Conservation (phyloP, 2,113 vertebrate species). For the Grantiella picta region DNA sequence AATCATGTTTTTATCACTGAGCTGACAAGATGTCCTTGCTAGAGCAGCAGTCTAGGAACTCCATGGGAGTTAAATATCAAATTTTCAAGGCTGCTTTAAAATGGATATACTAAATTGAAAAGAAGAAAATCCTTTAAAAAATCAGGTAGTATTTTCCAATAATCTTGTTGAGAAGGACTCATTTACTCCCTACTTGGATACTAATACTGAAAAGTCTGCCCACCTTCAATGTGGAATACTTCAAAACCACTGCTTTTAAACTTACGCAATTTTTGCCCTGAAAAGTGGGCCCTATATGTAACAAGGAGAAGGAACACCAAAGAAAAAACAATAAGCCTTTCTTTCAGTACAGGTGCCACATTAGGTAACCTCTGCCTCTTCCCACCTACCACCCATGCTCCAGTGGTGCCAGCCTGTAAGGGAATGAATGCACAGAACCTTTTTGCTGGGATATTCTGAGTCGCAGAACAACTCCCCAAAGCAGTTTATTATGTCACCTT, state of each 20-base stretch:
- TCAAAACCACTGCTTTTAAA: not conserved
- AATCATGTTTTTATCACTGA: not conserved
- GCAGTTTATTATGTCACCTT: not conserved
- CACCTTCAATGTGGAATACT: not conserved
- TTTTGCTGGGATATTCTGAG: not conserved
- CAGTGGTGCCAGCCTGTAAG: not conserved
- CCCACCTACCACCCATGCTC: not conserved
- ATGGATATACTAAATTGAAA: not conserved
- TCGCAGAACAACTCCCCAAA: not conserved
- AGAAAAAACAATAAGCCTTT: not conserved
- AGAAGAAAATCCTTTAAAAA: not conserved
- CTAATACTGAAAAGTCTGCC: not conserved
- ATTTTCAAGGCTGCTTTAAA: not conserved
- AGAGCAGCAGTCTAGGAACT: not conserved
- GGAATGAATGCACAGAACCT: not conserved
- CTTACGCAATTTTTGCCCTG: not conserved
- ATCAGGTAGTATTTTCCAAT: not conserved
- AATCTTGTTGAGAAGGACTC: not conserved
- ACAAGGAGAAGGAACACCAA: not conserved
- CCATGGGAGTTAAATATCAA: not conserved
- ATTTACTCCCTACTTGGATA: not conserved
- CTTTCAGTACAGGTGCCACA: not conserved
- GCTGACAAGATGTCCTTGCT: not conserved
- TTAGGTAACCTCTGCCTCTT: not conserved
- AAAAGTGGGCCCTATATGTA: not conserved